Evolutionary conservation across 2,888 invertebrate species (phyloP), one percentile per base, ranked within the genome.

Genomic region (Blomia tropicalis): DNA sequence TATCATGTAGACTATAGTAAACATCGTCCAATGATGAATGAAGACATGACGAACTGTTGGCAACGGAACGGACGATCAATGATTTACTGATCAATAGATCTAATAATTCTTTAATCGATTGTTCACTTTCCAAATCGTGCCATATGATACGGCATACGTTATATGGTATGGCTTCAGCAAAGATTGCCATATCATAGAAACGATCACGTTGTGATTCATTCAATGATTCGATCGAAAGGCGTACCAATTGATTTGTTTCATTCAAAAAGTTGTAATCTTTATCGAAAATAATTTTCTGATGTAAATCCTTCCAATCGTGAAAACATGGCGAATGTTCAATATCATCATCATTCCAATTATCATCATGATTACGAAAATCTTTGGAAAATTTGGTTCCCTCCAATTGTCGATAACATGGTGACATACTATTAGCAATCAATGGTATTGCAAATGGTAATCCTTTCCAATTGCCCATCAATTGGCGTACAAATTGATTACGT

Each of bases 1-100:
- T 74, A 70, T 83, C 82, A 70, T 85, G 84, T 53, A 85, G 78
- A 65, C 83, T 83, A 70, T 84, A 85, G 29, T 82, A 47, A 19
- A n/a, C 51, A 41, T 14, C 41, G 14, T 14, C 41, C n/a, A n/a
- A 14, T 19, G 51, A 27, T 11, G 51, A 7, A 27, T 7, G 14
- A 22, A 19, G 23, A 7, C 11, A 22, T 47, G 51, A 22, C 5
- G 22, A 11, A 27, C 11, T 47, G 14, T 7, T 27, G 14, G 23
- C 51, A n/a, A 32, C 43, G 1, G 22, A 19, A 27, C 19, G 54
- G 31, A 56, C 54, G 1, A 82, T 79, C 0, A 85, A 74, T 0
- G 83, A 83, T 70, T 83, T 84, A 65, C 80, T 79, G 43, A 79
- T 77, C 11, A 85, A 75, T 64, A 79, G 76, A 47, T 78, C 75